Base-by-base conservation (phyloP, 2,888 invertebrate species). In the Cheilosia vulpina region DNA sequence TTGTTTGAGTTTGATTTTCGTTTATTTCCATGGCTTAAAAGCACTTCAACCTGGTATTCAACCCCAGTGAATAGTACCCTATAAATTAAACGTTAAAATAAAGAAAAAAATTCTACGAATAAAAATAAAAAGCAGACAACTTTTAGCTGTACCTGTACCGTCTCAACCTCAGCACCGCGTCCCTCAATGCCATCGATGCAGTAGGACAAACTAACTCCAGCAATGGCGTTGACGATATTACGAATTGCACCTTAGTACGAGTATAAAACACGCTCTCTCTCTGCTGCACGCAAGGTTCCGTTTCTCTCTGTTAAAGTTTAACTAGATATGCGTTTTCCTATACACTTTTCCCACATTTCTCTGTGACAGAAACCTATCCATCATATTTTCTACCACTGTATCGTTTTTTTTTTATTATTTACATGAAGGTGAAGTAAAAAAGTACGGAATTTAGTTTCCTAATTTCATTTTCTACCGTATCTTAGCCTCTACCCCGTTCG, bases 341-440 rank as follows among this genome's bases (percentile, higher is more conserved):
- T 38, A 38, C 58, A 58, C 50, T 58, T 68, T 66, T 66, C 55
- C 58, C 50, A 45, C 66, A 41, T 76, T 77, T 77, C 63, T 60
- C 71, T 78, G 71, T 78, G 78, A 78, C 78, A 78, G 78, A 63
- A 78, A 58, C 71, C 78, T 78, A 78, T 78, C 71, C 78, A 78
- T 78, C 78, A 78, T 78, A 71, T 78, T 57, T 38, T 41, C 55
- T 27, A 63, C 47, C 41, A 47, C 43, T 50, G 27, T 55, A 57
- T 55, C 50, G 38, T 38, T 63, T 77, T 55, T 68, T 45, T 34
- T 38, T 21, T 58, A 17, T 57, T 43, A 31, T 19, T 13, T 13
- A 53, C 41, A 52, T 31, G 24, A 9, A 6, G 13, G 19, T 21
- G 47, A 17, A 55, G 4, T 4, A 17, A n/a, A 47, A 38, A 73